Evolutionary conservation across 2,113 vertebrate genomes (phyloP), one percentile per base, ranked within the genome.

Genomic region (Sturnira hondurensis): DNA sequence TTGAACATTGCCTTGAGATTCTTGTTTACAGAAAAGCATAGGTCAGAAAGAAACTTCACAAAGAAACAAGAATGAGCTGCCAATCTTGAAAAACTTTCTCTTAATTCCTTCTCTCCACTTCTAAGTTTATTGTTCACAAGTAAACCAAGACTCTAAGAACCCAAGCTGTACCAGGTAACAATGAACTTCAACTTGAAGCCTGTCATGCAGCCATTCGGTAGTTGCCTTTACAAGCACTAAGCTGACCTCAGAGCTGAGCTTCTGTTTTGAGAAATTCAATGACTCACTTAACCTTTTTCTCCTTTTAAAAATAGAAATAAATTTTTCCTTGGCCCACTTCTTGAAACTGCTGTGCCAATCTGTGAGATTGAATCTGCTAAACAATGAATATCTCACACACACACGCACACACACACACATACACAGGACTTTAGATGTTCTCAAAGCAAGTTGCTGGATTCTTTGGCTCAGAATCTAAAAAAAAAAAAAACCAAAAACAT

Each of bases 41-140:
- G 28, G 31, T 81, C 52, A 65, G 31, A 88, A 91, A 71, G 26
- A 54, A 84, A 56, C 5, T 38, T 78, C 68, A 86, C 5, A 41
- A 89, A 85, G 54, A 84, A 68, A 91, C 84, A 86, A 63, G 43
- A 86, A 84, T 95, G 43, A 89, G 90, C 26, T 73, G 15, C 36
- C 41, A 36, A 47, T 5, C 19, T 74, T 80, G 17, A 33, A 81
- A 91, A 84, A 91, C 77, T 47, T 24, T 17, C 28, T 20, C 54
- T 81, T 86, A 56, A 24, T 83, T 92, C 28, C 22, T 19, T 76
- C 61, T 19, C 78, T 78, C 47, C 26, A 52, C 16, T 26, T 84
- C 41, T 90, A 70, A 87, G n/a, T 13, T 80, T 31, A 61, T 4
- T 86, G 31, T 67, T 91, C 77, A 61, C 15, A 36, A 65, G 52